Base-by-base conservation (phyloP, 2,113 vertebrate genomes). In the Tachysurus fulvidraco region DNA sequence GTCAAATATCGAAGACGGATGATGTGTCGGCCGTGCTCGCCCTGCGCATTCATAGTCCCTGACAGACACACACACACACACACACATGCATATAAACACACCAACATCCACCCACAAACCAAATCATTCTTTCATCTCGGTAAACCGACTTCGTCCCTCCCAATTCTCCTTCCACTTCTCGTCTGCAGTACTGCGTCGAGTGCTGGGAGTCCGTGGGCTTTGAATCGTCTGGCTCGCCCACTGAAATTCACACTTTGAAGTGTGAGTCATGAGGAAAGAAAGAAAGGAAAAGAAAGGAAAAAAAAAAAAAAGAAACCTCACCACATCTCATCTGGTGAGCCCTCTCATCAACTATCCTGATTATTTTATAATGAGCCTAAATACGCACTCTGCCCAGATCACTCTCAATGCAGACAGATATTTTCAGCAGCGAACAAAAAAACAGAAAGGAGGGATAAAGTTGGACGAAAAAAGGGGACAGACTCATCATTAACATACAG, bases 311-410 rank as follows among this genome's bases (percentile, higher is more conserved):
- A 50, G 46, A 50, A 50, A 60, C 83, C 88, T 89, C 85, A 80
- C 86, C 77, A 84, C 10, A 71, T 88, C 84, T 91, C 87, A 85
- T 89, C 85, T 84, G 76, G 85, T 88, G 83, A 92, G 88, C 28
- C 88, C 59, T 87, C 91, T 88, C 89, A 90, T 93, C 92, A 91
- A 82, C 91, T 82, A 60, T 74, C 86, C 89, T 94, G 93, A 94
- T 95, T 92, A 93, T 93, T 93, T 93, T 92, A 93, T 93, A 93
- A 94, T 94, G 92, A 94, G 92, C 89, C 91, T 88, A 92, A 92
- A 92, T 92, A 91, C 88, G 91, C 91, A 90, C 92, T 93, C 90
- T 41, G 90, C 84, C 85, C 91, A 59, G 88, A 93, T 92, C 88
- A 64, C 88, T 88, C 85, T 90, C 91, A 44, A 60, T 84, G 92